These are phyloP conservation scores for Diploscapter pachys DNA, from an alignment of 1,140 invertebrate species.

Conservation along the genomic window DNA sequence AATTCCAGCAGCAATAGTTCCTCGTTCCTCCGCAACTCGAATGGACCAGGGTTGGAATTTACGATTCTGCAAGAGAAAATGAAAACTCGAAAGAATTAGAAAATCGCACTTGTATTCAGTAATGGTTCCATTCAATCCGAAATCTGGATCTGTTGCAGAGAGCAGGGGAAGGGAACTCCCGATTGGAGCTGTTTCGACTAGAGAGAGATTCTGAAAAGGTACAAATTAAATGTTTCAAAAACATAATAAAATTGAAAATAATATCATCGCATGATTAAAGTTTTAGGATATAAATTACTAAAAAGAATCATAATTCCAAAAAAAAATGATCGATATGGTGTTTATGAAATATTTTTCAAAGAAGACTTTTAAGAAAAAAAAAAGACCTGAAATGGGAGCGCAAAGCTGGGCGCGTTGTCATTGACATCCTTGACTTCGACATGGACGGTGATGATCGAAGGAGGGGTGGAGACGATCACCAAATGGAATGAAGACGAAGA, in stretches of 20 bases:
- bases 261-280: neutral
- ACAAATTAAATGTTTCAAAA: neutral
- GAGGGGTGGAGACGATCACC: constrained; percentile 12
- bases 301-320: neutral
- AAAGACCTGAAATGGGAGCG: constrained; percentile 11
- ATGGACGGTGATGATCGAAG: neutral
- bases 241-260: neutral
- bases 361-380: neutral
- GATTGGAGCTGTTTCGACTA: constrained; percentile 2
- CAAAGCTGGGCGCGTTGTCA: constrained; percentile 6
- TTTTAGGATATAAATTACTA: neutral
- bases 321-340: neutral
- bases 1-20: constrained; percentile 8
- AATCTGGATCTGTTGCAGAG: constrained; percentile 3
- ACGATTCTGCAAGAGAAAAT: too few relatives aligned
- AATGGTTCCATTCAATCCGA: neutral
- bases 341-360: neutral
- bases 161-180: constrained; percentile 3
- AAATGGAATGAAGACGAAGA: neutral
- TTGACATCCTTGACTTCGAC: constrained; percentile 5
- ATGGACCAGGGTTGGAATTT: too few relatives aligned
- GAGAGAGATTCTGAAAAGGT: constrained; percentile 10
- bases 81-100: neutral
- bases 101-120: neutral
- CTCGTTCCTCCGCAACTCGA: neutral